Evolutionary conservation across 1,140 invertebrate genomes (phyloP), one percentile per base, ranked within the genome.

Genomic region (Leptinotarsa undecemlineata): DNA sequence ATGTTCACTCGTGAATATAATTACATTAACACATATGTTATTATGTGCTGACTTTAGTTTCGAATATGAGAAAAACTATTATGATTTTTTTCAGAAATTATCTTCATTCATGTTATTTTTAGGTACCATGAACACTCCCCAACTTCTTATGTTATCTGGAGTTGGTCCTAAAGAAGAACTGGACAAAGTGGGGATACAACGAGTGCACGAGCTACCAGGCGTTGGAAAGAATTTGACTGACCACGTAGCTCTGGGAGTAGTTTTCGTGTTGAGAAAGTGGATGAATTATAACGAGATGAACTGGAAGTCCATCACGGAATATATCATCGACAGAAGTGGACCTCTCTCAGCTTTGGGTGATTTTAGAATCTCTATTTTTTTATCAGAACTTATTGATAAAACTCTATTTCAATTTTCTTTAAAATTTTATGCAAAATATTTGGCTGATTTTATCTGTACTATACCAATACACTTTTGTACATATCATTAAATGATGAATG

Each of bases 161-260:
- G 85, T 91, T 20, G 90, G 90, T 3, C 88, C 88, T 0, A 84
- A 78, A 74, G 76, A 85, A 1, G 86, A 89, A 88, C n/a, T 85
- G 78, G 26, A 86, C 82, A 60, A 80, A 86, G 71, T 87, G 82
- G 85, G 87, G 51, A 84, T 90, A 51, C 82, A 78, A 71, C 79
- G 83, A 51, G 87, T 90, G 1, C 87, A 90, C 33, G 88, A 94
- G 74, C 85, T 93, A 15, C 90, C 90, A 0, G 92, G 92, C 1
- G 93, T 95, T 4, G 93, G 93, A 0, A 88, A 90, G 74, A 94
- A 94, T 79, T 83, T 94, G 1, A 92, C 92, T 14, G 92, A 93
- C 81, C 92, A 93, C 77, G 90, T 92, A 0, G 90, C 91, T 0
- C 89, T 88, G 48, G 87, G 84, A 64, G 20, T 64, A 13, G 74